A percentile compares a stretch with the other conserved stretches of the same genome.
These are phyloP conservation scores for Pyxicephalus adspersus DNA, from an alignment of 2,113 vertebrate genomes.

Conservation along the genomic window DNA sequence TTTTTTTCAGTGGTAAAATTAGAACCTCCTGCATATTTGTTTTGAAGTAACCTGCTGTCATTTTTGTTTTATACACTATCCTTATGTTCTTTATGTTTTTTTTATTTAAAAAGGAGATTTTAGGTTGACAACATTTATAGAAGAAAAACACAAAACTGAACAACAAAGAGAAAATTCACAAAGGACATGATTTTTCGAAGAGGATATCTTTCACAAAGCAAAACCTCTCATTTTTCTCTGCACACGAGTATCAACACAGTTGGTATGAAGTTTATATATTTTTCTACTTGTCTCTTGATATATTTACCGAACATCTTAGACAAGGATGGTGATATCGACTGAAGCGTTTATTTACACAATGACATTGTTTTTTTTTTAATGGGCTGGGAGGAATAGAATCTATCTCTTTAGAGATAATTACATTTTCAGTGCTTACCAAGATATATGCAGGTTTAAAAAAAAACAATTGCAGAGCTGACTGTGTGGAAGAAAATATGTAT, in stretches of 20 bases:
- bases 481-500: slow-evolving; percentile 3
- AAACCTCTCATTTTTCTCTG: slow-evolving; percentile 8
- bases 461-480: slow-evolving; percentile 24
- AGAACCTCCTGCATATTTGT: too few relatives aligned
- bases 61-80: too few relatives aligned
- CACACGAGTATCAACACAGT: neutral
- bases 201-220: neutral
- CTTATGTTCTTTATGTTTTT: too few relatives aligned
- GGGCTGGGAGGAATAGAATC: slow-evolving; percentile 3
- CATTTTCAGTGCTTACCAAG: slow-evolving; percentile 37
- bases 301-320: slow-evolving; percentile 2
- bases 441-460: slow-evolving; percentile 38
- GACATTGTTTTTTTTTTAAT: slow-evolving; percentile 31
- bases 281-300: slow-evolving; percentile 10
- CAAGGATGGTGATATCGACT: slow-evolving; percentile 36
- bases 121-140: too few relatives aligned
- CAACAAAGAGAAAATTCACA: neutral
- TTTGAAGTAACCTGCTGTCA: too few relatives aligned
- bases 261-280: neutral
- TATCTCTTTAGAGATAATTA: slow-evolving; percentile 43
- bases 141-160: too few relatives aligned
- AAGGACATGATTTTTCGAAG: neutral
- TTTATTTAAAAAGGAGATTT: too few relatives aligned
- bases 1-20: too few relatives aligned
- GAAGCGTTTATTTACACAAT: slow-evolving; percentile 33